Base-by-base conservation (phyloP, 2,797 vertebrate species). In the Octomys mimax region DNA sequence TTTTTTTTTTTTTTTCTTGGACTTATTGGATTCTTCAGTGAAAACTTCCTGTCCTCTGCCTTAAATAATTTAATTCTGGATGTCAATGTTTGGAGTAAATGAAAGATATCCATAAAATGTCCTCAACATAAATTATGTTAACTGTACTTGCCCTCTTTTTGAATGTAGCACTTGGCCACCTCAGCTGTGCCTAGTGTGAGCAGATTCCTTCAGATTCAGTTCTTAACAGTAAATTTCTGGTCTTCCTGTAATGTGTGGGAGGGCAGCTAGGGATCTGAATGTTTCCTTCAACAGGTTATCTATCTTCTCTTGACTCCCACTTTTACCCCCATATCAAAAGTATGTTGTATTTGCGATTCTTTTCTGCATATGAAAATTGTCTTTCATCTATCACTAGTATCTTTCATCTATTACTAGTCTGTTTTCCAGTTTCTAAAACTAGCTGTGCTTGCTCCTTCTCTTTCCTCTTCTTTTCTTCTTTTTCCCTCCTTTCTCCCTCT, bases 1-100 rank as follows among this genome's bases (percentile, higher is more conserved):
- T n/a, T n/a, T n/a, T n/a, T 89, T 78, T 42, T 91, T 94, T 78
- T 73, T 91, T 94, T 95, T 81, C 26, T 59, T 84, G 66, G 46
- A 83, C 59, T 92, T 66, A 59, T 91, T 16, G 89, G 19, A 81
- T 95, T 97, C 6, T 64, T 95, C 19, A 78, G 52, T 81, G 71
- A 90, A 95, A 49, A 89, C 86, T 84, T 85, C 33, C 10, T 73
- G 36, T 89, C 36, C 82, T 54, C 59, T 93, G 19, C 66, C 57
- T 91, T 70, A 24, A 81, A 19, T 86, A 68, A 31, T 89, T 22
- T 57, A 64, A 93, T 16, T 42, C 79, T 87, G 10, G 18, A 28
- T 95, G 64, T 61, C 49, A 88, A 13, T 94, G 62, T 90, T 93
- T 95, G 33, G 54, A 64, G 31, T 85, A 52, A 84, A 64, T 91